Evolutionary conservation across 2,888 invertebrate species (phyloP).

Genomic region (Drosophila macrospina): DNA sequence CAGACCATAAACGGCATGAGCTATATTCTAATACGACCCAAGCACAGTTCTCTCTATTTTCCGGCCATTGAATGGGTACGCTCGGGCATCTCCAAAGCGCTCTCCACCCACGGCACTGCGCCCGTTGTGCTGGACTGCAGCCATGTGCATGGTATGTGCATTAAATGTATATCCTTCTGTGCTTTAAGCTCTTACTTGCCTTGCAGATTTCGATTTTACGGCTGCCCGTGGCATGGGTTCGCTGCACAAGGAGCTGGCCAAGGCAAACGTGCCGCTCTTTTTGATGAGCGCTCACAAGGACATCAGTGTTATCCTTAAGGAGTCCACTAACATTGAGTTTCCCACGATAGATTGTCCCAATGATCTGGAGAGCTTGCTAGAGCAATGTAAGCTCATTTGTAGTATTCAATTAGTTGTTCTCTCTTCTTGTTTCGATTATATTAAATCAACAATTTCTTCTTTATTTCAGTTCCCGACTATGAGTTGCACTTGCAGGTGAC

Average conservation of each 20-base stretch:
- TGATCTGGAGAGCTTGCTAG: slow-evolving; percentile 79
- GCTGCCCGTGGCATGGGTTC: slow-evolving; percentile 94
- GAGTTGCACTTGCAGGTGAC: slow-evolving; percentile 80
- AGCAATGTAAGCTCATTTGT: slow-evolving; percentile 72
- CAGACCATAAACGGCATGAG: slow-evolving; percentile 90
- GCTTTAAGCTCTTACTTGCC: background rate
- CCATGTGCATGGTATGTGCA: slow-evolving; percentile 88
- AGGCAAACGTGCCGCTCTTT: slow-evolving; percentile 90
- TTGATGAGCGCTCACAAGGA: slow-evolving; percentile 86
- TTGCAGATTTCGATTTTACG: slow-evolving; percentile 92
- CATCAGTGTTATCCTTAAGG: slow-evolving; percentile 81
- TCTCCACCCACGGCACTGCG: slow-evolving; percentile 89
- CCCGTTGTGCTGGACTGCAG: slow-evolving; percentile 93
- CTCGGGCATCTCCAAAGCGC: slow-evolving; percentile 91
- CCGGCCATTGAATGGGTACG: slow-evolving; percentile 94
- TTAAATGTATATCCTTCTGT: background rate
- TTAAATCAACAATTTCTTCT: background rate
- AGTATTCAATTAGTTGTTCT: too few relatives aligned
- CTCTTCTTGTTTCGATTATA: background rate
- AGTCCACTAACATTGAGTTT: slow-evolving; percentile 82
- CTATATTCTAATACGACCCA: slow-evolving; percentile 91
- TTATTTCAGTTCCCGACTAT: slow-evolving; percentile 71
- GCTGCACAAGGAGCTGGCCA: slow-evolving; percentile 89
- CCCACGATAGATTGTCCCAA: slow-evolving; percentile 78
- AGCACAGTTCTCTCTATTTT: slow-evolving; percentile 91